Evolutionary conservation across 1,140 invertebrate species (phyloP).

Genomic region (Potamilus streckersoni): DNA sequence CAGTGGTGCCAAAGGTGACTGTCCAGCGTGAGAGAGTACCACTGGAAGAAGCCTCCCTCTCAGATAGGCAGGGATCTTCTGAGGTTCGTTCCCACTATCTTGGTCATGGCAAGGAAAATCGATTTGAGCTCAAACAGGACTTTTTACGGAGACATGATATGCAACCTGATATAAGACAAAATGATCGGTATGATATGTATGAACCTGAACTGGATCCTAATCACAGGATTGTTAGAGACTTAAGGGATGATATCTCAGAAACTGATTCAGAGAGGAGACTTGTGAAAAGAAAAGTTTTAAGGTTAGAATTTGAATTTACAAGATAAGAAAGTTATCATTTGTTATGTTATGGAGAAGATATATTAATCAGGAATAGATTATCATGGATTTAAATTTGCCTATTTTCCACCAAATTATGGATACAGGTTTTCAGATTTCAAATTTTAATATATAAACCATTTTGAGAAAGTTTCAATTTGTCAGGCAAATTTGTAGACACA

Average conservation of each 20-base stretch:
- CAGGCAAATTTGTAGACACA: no score
- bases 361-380: not conserved
- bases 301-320: slow-evolving; percentile 30
- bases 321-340: not conserved
- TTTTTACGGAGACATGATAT: slow-evolving; percentile 14
- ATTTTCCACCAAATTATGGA: not conserved
- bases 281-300: slow-evolving; percentile 54
- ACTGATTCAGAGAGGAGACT: slow-evolving; percentile 48
- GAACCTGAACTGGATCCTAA: slow-evolving; percentile 24
- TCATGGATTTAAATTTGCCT: not conserved
- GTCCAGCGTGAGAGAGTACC: slow-evolving; percentile 14
- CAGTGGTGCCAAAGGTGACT: not conserved
- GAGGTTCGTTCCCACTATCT: no score
- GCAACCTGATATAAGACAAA: slow-evolving; percentile 4
- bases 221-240: slow-evolving; percentile 20
- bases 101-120: slow-evolving; percentile 33
- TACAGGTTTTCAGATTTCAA: not conserved
- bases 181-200: slow-evolving; percentile 33
- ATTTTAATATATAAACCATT: not conserved
- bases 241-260: slow-evolving; percentile 50
- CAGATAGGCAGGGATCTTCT: slow-evolving; percentile 14
- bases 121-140: slow-evolving; percentile 8
- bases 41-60: slow-evolving; percentile 22
- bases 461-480: not conserved
- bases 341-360: not conserved